Evolutionary conservation across 2,113 vertebrate genomes (phyloP).

Genomic region (Otocyon megalotis): DNA sequence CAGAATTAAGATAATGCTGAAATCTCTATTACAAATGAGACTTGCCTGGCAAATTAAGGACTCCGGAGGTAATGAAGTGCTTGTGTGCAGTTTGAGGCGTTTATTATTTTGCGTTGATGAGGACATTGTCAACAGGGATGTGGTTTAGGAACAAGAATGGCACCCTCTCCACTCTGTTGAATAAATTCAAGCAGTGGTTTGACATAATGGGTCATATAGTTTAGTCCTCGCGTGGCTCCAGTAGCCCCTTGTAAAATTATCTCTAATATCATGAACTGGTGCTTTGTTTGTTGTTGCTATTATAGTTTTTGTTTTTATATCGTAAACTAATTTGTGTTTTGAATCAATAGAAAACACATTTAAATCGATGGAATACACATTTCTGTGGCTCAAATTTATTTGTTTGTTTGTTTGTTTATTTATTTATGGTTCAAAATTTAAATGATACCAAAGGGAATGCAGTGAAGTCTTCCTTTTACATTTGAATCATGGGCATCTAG

Average conservation of each 20-base stretch:
- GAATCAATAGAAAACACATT: background rate
- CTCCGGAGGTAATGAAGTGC: background rate
- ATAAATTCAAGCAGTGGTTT: background rate
- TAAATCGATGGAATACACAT: background rate
- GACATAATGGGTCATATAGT: background rate
- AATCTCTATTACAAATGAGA: conserved; percentile 10
- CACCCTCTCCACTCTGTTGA: background rate
- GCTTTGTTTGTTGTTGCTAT: background rate
- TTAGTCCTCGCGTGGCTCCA: background rate
- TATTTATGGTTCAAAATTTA: background rate
- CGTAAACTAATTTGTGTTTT: background rate
- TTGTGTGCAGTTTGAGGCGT: background rate
- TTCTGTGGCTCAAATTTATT: background rate
- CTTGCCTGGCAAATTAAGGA: background rate
- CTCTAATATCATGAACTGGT: background rate
- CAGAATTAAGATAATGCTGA: conserved; percentile 4
- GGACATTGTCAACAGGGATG: background rate
- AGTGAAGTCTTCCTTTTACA: background rate
- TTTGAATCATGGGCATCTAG: background rate
- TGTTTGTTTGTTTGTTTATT: no score
- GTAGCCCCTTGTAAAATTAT: rapidly evolving
- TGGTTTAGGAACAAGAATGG: background rate
- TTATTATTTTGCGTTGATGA: background rate
- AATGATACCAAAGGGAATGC: background rate
- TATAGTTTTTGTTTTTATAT: background rate